Evolutionary conservation across 37 sponge, comb jelly and placozoan species (phyloP).

Genomic region (Cliona cf. orientalis): DNA sequence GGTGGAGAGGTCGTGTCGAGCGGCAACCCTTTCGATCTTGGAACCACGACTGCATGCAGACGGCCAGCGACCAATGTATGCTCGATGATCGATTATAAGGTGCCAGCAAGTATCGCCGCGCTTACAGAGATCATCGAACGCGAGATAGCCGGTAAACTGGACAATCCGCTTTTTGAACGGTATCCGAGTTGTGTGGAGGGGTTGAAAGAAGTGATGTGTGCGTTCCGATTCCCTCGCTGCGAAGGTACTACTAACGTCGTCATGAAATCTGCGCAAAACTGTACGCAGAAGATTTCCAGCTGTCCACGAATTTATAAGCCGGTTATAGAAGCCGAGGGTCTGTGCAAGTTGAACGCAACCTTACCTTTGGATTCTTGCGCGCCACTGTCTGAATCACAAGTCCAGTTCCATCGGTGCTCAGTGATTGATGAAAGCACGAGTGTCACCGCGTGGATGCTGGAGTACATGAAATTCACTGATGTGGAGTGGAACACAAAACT

Average conservation of each 20-base stretch:
- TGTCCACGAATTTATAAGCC: no score
- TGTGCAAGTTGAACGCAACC: conserved; percentile 1
- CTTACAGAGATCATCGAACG: conserved; percentile 5
- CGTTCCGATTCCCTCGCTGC: conserved; percentile 28
- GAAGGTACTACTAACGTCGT: no score
- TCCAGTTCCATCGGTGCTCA: background rate
- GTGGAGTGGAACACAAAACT: background rate
- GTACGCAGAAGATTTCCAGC: no score
- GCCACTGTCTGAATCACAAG: conserved; percentile 7
- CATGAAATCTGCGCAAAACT: no score
- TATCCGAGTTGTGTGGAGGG: no score
- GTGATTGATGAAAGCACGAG: no score
- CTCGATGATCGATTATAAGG: background rate
- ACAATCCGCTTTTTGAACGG: background rate
- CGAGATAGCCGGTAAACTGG: background rate
- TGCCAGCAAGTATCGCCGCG: conserved; percentile 12
- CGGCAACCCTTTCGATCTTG: conserved; percentile 17
- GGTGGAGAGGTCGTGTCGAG: no score
- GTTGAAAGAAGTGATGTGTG: background rate
- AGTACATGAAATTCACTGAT: conserved; percentile 1
- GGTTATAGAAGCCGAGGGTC: background rate
- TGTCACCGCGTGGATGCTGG: conserved; percentile 31
- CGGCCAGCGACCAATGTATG: conserved; percentile 2
- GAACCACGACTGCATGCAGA: conserved; percentile 2
- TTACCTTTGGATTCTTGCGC: background rate